phyloP scores from a whole-genome alignment of 2,113 vertebrate genomes.

The Nesospiza acunhae region DNA sequence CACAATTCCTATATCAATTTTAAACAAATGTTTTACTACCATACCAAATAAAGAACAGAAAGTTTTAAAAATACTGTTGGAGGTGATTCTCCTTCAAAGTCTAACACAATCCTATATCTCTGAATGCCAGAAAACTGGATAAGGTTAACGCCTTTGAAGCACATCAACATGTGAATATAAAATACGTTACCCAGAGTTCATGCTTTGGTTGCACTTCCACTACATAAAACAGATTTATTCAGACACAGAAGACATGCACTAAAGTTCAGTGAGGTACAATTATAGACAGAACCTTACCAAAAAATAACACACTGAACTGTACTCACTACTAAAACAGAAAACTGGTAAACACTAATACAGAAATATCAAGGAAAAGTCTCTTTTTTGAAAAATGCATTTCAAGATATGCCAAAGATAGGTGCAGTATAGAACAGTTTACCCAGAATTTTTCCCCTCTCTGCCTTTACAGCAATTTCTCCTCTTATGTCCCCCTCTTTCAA shows the following conservation, averaged over 20 bases:
- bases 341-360: background rate
- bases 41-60: background rate
- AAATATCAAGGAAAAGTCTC: background rate
- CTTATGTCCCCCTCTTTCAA: background rate
- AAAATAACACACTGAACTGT: background rate
- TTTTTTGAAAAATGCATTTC: background rate
- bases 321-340: background rate
- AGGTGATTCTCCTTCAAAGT: background rate
- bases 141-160: slow-evolving; percentile 22
- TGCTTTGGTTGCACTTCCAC: background rate
- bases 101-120: background rate
- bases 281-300: background rate
- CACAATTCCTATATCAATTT: background rate
- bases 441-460: background rate
- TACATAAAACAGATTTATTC: slow-evolving; percentile 26
- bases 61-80: background rate
- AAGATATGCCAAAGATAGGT: background rate
- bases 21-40: background rate
- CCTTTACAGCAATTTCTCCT: background rate
- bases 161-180: background rate
- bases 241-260: background rate
- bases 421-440: background rate
- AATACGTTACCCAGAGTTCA: background rate
- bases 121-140: slow-evolving; percentile 7
- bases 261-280: background rate